Conservation (phyloP, 1,140 invertebrate genomes). For the Scaptomyza hsui region DNA sequence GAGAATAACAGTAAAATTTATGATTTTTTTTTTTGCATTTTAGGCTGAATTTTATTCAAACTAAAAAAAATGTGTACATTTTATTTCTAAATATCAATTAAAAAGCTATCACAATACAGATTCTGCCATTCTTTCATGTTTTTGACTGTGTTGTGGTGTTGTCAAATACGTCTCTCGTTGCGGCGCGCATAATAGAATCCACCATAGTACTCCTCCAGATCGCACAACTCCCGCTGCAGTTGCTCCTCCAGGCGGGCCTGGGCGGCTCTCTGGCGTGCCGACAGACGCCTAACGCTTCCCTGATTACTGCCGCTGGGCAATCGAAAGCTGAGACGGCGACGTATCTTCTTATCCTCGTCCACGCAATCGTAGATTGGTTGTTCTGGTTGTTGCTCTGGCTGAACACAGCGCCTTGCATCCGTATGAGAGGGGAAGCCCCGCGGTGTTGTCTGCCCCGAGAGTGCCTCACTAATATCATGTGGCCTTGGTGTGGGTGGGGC, state of each 20-base stretch:
- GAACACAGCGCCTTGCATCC: conserved; percentile 48
- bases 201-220: conserved; percentile 73
- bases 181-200: conserved; percentile 63
- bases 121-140: not conserved
- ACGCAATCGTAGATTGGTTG: conserved; percentile 49
- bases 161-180: conserved; percentile 54
- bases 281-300: conserved; percentile 33
- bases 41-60: conserved; percentile 41
- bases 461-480: conserved; percentile 59
- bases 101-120: conserved; percentile 60
- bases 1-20: no score
- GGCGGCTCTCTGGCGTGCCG: conserved; percentile 46
- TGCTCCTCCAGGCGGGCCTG: conserved; percentile 55
- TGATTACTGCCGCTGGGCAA: conserved; percentile 33
- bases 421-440: conserved; percentile 68
- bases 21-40: not conserved
- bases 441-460: conserved; percentile 65
- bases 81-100: conserved; percentile 14
- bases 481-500: not conserved
- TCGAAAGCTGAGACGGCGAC: conserved; percentile 58
- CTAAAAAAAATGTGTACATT: not conserved
- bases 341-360: conserved; percentile 25
- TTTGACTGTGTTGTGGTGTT: not conserved
- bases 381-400: not conserved
- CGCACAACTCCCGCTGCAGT: conserved; percentile 55